phyloP scores from a whole-genome alignment of 1,140 invertebrate species.

The Bursaphelenchus mucronatus region DNA sequence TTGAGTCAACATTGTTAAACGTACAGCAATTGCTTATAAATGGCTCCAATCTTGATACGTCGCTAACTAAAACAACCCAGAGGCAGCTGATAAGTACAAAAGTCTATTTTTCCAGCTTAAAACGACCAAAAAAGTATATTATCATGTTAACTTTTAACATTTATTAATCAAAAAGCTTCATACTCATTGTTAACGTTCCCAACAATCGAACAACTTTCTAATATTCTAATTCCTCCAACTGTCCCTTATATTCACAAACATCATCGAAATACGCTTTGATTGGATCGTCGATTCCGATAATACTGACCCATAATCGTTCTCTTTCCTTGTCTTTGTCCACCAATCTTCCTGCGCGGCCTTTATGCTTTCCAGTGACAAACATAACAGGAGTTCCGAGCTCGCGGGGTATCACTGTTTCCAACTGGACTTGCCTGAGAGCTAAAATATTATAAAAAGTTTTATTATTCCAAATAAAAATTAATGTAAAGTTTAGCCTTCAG shows the following conservation, averaged over 20 bases:
- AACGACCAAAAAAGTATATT: too few species aligned
- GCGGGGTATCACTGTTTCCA: conserved; percentile 22
- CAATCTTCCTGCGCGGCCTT: conserved; percentile 5
- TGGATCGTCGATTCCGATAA: conserved; percentile 9
- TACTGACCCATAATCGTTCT: conserved; percentile 2
- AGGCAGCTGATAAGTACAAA: too few species aligned
- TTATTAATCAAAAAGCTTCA: too few species aligned
- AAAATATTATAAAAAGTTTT: background rate
- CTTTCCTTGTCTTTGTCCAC: conserved; percentile 10
- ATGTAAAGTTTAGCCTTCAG: background rate
- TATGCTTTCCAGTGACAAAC: conserved; percentile 13
- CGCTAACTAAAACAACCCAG: too few species aligned
- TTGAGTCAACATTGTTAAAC: too few species aligned
- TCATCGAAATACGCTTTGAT: conserved; percentile 23
- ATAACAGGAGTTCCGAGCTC: conserved; percentile 6
- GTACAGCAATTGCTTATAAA: too few species aligned
- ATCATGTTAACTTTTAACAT: too few species aligned
- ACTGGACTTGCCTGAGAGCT: conserved; percentile 2
- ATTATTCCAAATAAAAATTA: background rate
- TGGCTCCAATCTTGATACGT: too few species aligned
- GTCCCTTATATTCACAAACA: conserved; percentile 23
- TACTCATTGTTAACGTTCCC: too few species aligned
- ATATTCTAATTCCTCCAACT: conserved; percentile 3
- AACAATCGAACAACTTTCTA: too few species aligned
- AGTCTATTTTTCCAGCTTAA: too few species aligned